Conservation (phyloP, 1,140 invertebrate species). For the Meteorus sp. region DNA sequence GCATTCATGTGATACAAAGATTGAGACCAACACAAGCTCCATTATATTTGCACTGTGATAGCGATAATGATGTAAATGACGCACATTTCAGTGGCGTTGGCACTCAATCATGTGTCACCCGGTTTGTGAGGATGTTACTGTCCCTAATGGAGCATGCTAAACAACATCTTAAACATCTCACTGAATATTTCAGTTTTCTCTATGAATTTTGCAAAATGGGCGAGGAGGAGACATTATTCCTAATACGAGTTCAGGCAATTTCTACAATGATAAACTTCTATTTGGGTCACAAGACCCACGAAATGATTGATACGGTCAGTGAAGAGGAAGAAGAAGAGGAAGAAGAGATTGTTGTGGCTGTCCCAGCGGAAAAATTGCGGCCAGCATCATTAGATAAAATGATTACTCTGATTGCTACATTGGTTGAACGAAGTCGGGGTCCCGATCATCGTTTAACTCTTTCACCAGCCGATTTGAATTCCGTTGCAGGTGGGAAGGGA, state of each 20-base stretch:
- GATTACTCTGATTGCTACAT: slow-evolving; percentile 84
- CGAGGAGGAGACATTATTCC: slow-evolving; percentile 86
- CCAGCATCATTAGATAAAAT: slow-evolving; percentile 94
- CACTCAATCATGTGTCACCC: slow-evolving; percentile 85
- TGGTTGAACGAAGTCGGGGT: slow-evolving; percentile 86
- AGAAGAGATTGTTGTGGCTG: slow-evolving; percentile 71
- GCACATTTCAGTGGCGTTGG: slow-evolving; percentile 60
- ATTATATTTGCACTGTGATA: slow-evolving; percentile 48
- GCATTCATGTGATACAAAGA: slow-evolving; percentile 91
- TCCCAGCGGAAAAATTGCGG: slow-evolving; percentile 75
- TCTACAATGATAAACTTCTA: slow-evolving; percentile 91
- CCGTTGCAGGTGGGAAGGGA: slow-evolving; percentile 84
- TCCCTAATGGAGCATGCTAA: slow-evolving; percentile 88
- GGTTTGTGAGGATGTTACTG: slow-evolving; percentile 88
- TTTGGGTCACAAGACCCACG: slow-evolving; percentile 75
- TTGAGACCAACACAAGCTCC: slow-evolving; percentile 63
- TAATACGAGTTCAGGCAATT: slow-evolving; percentile 84
- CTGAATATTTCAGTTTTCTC: slow-evolving; percentile 89
- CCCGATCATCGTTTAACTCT: slow-evolving; percentile 75
- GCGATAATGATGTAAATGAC: slow-evolving; percentile 60
- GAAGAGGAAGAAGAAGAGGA: slow-evolving; percentile 85
- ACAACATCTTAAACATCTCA: slow-evolving; percentile 82
- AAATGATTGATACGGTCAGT: slow-evolving; percentile 69
- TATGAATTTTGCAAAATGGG: slow-evolving; percentile 95
- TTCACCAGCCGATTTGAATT: slow-evolving; percentile 76